These are phyloP conservation scores for Suillia variegata DNA, from an alignment of 2,888 invertebrate species.

Conservation along the genomic window DNA sequence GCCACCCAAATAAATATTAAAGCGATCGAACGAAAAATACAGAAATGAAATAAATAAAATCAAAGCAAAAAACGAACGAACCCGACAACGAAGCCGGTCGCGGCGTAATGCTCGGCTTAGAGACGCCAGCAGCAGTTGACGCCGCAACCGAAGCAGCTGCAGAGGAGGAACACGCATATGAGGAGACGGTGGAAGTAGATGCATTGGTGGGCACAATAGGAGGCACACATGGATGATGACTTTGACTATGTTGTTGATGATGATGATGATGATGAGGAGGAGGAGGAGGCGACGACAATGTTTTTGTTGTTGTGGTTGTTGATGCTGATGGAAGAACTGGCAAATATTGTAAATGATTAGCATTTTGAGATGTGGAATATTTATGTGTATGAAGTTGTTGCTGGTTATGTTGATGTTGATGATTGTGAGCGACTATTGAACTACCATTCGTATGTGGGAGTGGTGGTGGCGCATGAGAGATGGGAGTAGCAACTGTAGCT, in stretches of 20 bases:
- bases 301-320: background rate
- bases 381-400: slow-evolving; percentile 9
- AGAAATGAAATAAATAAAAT: slow-evolving; percentile 31
- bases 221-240: slow-evolving; percentile 14
- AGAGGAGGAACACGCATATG: slow-evolving; percentile 35
- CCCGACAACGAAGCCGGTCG: slow-evolving; percentile 62
- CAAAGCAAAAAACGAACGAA: slow-evolving; percentile 53
- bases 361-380: background rate
- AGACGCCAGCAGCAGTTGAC: slow-evolving; percentile 33
- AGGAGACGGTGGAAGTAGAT: slow-evolving; percentile 17
- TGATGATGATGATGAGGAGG: background rate
- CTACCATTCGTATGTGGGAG: slow-evolving; percentile 17
- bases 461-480: background rate
- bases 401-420: slow-evolving; percentile 14
- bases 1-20: slow-evolving; percentile 37
- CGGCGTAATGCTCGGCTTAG: slow-evolving; percentile 60
- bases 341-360: background rate
- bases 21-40: too few species aligned
- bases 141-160: slow-evolving; percentile 25
- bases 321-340: background rate
- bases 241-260: background rate
- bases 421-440: slow-evolving; percentile 20
- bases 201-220: slow-evolving; percentile 4
- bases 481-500: background rate
- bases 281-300: background rate